Conservation (phyloP, 2,113 vertebrate genomes). For the Atherinomorus stipes region DNA sequence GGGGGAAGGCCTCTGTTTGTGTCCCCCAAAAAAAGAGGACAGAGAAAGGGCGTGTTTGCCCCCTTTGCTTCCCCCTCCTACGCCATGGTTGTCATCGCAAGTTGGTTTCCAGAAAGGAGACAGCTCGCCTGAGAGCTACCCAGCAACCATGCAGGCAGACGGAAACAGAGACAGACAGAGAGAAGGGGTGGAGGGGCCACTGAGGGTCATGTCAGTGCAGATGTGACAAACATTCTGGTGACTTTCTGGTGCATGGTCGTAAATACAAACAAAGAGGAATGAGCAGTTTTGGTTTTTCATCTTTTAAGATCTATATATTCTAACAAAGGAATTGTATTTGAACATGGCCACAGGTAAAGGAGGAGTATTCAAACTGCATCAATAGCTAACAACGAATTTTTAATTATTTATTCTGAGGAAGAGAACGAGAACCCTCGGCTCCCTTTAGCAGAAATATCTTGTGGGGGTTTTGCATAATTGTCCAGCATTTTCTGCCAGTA, state of each 20-base stretch:
- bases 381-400: too few species aligned
- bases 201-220: conserved; percentile 6
- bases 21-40: conserved; percentile 45
- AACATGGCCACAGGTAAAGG: too few species aligned
- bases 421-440: background rate
- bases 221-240: conserved; percentile 24
- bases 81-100: conserved; percentile 38
- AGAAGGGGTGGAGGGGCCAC: background rate
- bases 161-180: conserved; percentile 25
- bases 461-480: conserved; percentile 8
- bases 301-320: too few species aligned
- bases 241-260: conserved; percentile 9
- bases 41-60: conserved; percentile 6
- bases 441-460: background rate
- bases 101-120: conserved; percentile 45
- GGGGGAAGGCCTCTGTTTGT: conserved; percentile 25
- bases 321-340: too few species aligned
- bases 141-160: conserved; percentile 33
- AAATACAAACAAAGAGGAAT: background rate
- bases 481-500: background rate
- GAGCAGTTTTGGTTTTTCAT: background rate
- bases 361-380: too few species aligned
- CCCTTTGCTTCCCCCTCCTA: conserved; percentile 2
- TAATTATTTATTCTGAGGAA: background rate
- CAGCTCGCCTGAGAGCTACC: conserved; percentile 57